Conservation (phyloP, 2,113 vertebrate genomes). For the Mystacornis crossleyi region DNA sequence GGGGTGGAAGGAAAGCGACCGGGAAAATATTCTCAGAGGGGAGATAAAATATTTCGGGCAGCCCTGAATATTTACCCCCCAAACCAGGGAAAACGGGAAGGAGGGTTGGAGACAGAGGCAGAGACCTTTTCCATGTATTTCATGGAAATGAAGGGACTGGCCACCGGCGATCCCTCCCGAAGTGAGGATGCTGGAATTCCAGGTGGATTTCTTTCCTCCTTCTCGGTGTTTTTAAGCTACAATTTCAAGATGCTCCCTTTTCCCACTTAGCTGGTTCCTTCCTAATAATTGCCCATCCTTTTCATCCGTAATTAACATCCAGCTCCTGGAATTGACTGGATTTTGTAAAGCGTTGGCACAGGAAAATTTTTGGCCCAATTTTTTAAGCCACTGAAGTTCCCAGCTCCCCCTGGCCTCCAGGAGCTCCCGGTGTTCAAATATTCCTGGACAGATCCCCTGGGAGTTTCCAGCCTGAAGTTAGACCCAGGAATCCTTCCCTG, state of each 20-base stretch:
- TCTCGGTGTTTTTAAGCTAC: accelerated
- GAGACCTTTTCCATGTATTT: accelerated
- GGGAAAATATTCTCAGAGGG: background rate
- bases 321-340: background rate
- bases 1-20: background rate
- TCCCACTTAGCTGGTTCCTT: accelerated
- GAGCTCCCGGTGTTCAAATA: background rate
- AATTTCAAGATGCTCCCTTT: accelerated
- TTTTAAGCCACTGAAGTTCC: background rate
- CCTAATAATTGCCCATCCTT: background rate
- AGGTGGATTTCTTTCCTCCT: background rate
- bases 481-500: background rate
- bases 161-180: accelerated
- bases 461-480: background rate
- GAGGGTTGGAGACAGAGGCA: background rate
- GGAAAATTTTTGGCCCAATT: background rate
- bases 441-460: background rate
- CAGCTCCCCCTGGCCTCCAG: background rate
- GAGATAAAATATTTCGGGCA: background rate
- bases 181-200: accelerated
- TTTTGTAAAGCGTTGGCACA: background rate
- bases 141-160: accelerated
- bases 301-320: background rate
- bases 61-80: background rate
- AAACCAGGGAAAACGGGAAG: background rate